These are phyloP conservation scores for Horisme vitalbata DNA, from an alignment of 2,888 invertebrate species.

Conservation along the genomic window DNA sequence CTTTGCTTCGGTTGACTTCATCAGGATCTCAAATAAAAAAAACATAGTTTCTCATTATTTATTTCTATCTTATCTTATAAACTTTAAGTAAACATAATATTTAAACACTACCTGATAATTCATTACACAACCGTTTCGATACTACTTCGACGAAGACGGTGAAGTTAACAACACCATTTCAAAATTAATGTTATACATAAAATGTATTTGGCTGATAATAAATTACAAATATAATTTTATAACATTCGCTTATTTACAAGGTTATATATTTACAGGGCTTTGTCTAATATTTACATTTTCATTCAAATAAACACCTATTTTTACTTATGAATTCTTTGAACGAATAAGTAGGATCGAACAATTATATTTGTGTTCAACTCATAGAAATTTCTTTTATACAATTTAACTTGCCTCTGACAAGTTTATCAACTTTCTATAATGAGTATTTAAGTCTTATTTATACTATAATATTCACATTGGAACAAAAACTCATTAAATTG, in stretches of 20 bases:
- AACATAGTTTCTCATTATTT: slow-evolving; percentile 46
- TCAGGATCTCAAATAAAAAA: no score
- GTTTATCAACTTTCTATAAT: slow-evolving; percentile 31
- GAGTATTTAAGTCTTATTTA: slow-evolving; percentile 29
- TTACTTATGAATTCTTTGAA: slow-evolving; percentile 16
- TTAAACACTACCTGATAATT: slow-evolving; percentile 75
- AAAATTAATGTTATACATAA: slow-evolving; percentile 46
- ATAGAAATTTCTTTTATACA: slow-evolving; percentile 45
- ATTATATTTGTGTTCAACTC: slow-evolving; percentile 43
- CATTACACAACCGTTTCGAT: slow-evolving; percentile 78
- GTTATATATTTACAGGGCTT: slow-evolving; percentile 49
- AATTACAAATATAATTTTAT: slow-evolving; percentile 51
- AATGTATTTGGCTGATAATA: slow-evolving; percentile 59
- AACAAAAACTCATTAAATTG: slow-evolving; percentile 17
- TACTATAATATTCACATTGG: slow-evolving; percentile 38
- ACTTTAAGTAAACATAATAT: slow-evolving; percentile 66
- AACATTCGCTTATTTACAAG: slow-evolving; percentile 47
- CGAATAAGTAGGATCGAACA: slow-evolving; percentile 16
- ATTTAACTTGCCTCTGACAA: slow-evolving; percentile 51
- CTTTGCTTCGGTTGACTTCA: no score
- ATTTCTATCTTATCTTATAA: slow-evolving; percentile 69
- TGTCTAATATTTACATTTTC: slow-evolving; percentile 46
- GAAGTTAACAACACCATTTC: slow-evolving; percentile 41
- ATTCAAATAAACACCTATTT: slow-evolving; percentile 20
- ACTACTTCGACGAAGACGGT: slow-evolving; percentile 61